A percentile compares a stretch with the other conserved stretches of the same genome.
Conservation (phyloP, 2,888 invertebrate species). For the Aricia artaxerxes region DNA sequence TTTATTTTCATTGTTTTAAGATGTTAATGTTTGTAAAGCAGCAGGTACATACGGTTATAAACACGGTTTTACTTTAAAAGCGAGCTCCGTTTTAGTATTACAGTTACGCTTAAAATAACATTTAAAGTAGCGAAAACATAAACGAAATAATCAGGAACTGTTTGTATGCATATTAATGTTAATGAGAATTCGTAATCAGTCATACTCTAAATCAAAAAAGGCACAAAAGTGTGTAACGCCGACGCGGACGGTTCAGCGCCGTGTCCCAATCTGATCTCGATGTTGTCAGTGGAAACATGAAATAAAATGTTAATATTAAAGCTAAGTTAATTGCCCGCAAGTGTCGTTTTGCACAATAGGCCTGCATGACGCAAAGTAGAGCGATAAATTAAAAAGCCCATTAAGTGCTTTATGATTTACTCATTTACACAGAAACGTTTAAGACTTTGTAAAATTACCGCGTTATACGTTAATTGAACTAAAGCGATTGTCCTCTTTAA, state of each 20-base stretch:
- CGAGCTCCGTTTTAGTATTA: neutral
- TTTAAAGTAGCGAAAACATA: neutral
- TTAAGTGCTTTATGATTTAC: slow-evolving; percentile 41
- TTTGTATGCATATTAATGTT: neutral
- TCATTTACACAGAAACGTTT: slow-evolving; percentile 37
- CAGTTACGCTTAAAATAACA: neutral
- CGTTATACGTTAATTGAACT: neutral
- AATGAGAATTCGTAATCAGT: slow-evolving; percentile 23
- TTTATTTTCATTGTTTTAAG: neutral
- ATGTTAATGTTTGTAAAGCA: neutral
- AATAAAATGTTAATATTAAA: slow-evolving; percentile 27
- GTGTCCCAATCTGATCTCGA: slow-evolving; percentile 20
- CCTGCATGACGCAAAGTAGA: slow-evolving; percentile 39
- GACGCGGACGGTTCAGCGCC: neutral
- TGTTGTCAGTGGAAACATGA: slow-evolving; percentile 27
- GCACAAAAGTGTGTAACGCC: neutral
- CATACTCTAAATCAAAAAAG: slow-evolving; percentile 24
- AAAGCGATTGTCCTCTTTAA: neutral
- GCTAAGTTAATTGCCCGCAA: slow-evolving; percentile 22
- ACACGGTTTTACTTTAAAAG: neutral
- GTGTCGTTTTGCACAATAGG: slow-evolving; percentile 28
- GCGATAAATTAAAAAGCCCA: slow-evolving; percentile 38
- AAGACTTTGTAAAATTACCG: slow-evolving; percentile 6
- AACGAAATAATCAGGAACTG: slow-evolving; percentile 18
- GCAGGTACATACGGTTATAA: neutral